Evolutionary conservation across 2,888 invertebrate species (phyloP).

Genomic region (Ariolimax columbianus): DNA sequence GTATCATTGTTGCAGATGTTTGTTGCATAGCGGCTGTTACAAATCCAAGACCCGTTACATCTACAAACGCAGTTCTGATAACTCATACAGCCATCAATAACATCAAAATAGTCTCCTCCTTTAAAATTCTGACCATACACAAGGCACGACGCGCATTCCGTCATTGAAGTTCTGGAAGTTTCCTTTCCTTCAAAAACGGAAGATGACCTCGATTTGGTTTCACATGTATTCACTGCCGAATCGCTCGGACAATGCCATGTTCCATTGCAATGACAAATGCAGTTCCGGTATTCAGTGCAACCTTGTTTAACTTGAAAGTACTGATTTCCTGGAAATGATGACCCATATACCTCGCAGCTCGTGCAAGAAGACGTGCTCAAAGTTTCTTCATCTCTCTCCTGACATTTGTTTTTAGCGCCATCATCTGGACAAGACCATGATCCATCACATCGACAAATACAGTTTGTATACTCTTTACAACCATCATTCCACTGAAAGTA

Average conservation of each 20-base stretch:
- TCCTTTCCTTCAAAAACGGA: too few relatives aligned
- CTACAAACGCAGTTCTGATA: constrained; percentile 66
- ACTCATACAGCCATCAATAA: constrained; percentile 64
- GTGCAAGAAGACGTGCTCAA: not conserved
- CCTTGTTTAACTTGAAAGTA: constrained; percentile 59
- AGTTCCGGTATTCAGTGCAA: constrained; percentile 61
- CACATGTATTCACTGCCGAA: constrained; percentile 57
- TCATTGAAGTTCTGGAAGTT: not conserved
- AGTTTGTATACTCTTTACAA: constrained; percentile 65
- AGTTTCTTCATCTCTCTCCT: not conserved
- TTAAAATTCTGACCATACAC: constrained; percentile 55
- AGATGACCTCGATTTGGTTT: not conserved
- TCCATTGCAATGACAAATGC: constrained; percentile 68
- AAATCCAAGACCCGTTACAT: constrained; percentile 71
- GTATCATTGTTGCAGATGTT: constrained; percentile 58
- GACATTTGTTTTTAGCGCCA: constrained; percentile 59
- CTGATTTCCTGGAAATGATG: constrained; percentile 55
- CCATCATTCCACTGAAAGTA: constrained; percentile 63
- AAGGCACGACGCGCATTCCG: constrained; percentile 12
- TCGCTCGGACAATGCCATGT: constrained; percentile 68
- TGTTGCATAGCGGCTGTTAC: constrained; percentile 58
- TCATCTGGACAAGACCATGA: constrained; percentile 66
- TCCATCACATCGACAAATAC: constrained; percentile 69
- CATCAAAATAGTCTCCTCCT: constrained; percentile 63
- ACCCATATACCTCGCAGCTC: constrained; percentile 54